Conservation (phyloP, 2,113 vertebrate species). For the Charadrius vociferus region DNA sequence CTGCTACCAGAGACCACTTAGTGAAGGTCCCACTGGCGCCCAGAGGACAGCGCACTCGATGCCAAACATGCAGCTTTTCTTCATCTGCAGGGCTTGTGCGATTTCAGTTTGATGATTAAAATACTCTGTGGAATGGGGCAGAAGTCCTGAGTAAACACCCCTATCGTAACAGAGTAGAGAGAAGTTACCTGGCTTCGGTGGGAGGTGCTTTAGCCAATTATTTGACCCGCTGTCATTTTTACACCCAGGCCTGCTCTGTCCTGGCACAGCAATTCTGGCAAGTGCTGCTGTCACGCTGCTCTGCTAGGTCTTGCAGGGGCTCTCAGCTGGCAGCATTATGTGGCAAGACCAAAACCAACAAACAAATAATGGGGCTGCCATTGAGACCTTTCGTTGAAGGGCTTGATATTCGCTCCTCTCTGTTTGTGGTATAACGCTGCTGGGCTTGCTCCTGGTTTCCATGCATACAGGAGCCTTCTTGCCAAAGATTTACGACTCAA, state of each 20-base stretch:
- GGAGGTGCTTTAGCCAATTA: not conserved
- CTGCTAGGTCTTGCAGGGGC: not conserved
- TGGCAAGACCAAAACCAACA: not conserved
- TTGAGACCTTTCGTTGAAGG: not conserved
- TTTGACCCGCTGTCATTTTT: not conserved
- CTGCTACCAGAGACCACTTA: not conserved
- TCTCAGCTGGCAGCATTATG: not conserved
- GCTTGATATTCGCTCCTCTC: not conserved
- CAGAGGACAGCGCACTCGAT: not conserved
- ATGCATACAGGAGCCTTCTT: not conserved
- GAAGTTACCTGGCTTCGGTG: not conserved
- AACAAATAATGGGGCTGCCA: not conserved
- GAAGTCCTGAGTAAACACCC: not conserved
- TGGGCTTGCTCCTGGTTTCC: not conserved
- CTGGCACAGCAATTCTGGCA: not conserved
- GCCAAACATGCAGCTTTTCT: not conserved
- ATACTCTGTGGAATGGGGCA: not conserved
- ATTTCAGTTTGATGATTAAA: not conserved
- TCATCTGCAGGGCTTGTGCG: not conserved
- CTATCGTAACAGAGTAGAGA: not conserved
- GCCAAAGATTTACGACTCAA: not conserved
- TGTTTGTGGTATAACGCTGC: not conserved
- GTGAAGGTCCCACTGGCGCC: not conserved
- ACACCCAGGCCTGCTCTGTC: not conserved
- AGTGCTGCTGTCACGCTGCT: not conserved